Base-by-base conservation (phyloP, 1,140 invertebrate genomes). In the Aradophagus sp. region DNA sequence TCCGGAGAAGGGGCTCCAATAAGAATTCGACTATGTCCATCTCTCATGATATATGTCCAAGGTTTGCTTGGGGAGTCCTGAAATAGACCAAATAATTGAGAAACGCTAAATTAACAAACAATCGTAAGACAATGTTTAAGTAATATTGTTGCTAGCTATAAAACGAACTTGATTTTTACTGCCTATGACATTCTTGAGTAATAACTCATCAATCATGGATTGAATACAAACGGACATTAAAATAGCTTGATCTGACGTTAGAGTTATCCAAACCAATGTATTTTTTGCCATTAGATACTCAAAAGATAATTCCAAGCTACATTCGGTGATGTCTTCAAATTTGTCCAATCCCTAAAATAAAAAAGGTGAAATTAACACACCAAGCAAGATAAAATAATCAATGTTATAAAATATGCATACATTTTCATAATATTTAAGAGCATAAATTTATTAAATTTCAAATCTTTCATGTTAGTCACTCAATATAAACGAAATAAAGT, bases 251-350 rank as follows among this genome's bases (percentile, higher is more conserved):
- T 94, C 90, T 73, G 94, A 97, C 26, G 89, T 88, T 52, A 99
- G 89, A 7, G 93, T 96, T 17, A 99, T 92, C 97, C 96, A 98
- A 74, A 95, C 92, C 39, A 98, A 85, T 36, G 92, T 92, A 77
- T 97, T 94, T 85, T 93, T 96, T n/a, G 91, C 91, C 83, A 97
- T 91, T 10, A 98, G 87, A 88, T 99, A 99, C 87, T 99, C 97
- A 87, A 98, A 98, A 0, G 96, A 95, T 10, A 99, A 83, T 83
- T 98, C 95, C 59, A 95, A 86, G 81, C 73, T 82, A 67, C 76
- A 79, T 12, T 85, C 77, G 13, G 74, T 31, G n/a, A 47, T 73
- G 58, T 82, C 78, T 14, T 81, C 75, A 29, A 45, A 56, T 63
- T 75, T 78, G n/a, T 84, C 77, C 10, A 20, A 47, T 16, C 61